Base-by-base conservation (phyloP, 2,888 invertebrate genomes). In the Melanchra persicariae region DNA sequence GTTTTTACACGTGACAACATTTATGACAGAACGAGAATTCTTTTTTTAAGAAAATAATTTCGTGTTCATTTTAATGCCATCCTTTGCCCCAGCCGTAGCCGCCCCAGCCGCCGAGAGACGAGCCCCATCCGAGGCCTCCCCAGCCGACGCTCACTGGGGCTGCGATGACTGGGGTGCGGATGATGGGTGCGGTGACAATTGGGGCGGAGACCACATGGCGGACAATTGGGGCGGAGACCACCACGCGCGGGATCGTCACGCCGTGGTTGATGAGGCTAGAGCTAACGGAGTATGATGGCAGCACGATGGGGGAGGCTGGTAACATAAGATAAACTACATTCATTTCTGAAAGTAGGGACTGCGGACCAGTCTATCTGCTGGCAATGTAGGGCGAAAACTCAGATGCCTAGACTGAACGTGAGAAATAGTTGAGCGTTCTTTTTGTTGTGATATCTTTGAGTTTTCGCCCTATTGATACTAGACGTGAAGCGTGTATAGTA, bases 251-350 rank as follows among this genome's bases (percentile, higher is more conserved):
- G 69, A 93, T 73, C 64, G 90, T 84, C 69, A 89, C 69, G 43
- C 93, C 93, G 75, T 93, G 93, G 89, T 93, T 91, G 80, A 94
- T 78, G 70, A 90, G 64, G 85, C 87, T 92, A 66, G 92, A 91
- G 63, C 87, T 90, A 62, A 87, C 87, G 43, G 90, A 90, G 22
- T 88, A 90, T 49, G 89, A 87, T 61, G 90, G 85, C 45, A 86
- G 79, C 57, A 80, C 64, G 80, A 80, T 34, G 24, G 83, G 79
- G 61, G 84, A 81, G 69, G 79, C 85, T 85, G 77, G 2, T 17
- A 54, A 78, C 34, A 64, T 45, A 59, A 52, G 1, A 49, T 37
- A 15, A 34, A n/a, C n/a, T n/a, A n/a, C n/a, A n/a, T n/a, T n/a
- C n/a, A n/a, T n/a, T n/a, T n/a, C n/a, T n/a, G n/a, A n/a, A n/a